phyloP scores from a whole-genome alignment of 2,113 vertebrate species.

The Agapornis roseicollis region DNA sequence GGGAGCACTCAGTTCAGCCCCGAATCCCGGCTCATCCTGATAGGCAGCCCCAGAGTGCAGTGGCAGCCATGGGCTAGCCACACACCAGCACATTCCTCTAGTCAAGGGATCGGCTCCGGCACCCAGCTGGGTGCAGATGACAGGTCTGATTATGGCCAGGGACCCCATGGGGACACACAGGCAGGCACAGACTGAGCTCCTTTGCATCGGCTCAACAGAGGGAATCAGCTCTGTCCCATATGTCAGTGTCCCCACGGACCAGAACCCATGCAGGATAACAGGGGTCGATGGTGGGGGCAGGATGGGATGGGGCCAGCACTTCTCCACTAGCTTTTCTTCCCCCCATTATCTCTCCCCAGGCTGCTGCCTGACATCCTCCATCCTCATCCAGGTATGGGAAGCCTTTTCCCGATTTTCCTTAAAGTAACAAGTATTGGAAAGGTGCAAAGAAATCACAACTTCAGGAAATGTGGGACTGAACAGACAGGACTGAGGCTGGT shows the following conservation, averaged over 20 bases:
- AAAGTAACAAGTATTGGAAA: background rate
- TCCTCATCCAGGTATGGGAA: background rate
- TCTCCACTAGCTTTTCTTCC: background rate
- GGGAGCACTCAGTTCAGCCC: background rate
- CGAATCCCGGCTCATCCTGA: background rate
- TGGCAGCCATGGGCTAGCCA: background rate
- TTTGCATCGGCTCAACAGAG: accelerated
- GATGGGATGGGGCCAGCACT: accelerated
- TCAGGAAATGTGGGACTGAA: accelerated
- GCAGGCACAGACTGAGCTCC: background rate
- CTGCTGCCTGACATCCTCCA: background rate
- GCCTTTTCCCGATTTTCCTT: accelerated
- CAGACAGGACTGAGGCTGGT: background rate
- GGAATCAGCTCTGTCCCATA: accelerated
- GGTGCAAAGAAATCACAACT: background rate
- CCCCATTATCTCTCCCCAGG: accelerated
- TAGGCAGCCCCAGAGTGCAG: background rate
- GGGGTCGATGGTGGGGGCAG: accelerated
- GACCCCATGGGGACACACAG: background rate
- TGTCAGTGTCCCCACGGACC: accelerated
- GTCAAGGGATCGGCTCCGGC: background rate
- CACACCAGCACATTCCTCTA: background rate
- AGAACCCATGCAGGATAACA: accelerated
- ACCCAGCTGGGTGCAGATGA: background rate
- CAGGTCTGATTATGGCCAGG: accelerated